Percentiles rank a stretch among this genome's conserved stretches.
phyloP scores from a whole-genome alignment of 2,797 vertebrate species.

The Chrysolophus pictus region DNA sequence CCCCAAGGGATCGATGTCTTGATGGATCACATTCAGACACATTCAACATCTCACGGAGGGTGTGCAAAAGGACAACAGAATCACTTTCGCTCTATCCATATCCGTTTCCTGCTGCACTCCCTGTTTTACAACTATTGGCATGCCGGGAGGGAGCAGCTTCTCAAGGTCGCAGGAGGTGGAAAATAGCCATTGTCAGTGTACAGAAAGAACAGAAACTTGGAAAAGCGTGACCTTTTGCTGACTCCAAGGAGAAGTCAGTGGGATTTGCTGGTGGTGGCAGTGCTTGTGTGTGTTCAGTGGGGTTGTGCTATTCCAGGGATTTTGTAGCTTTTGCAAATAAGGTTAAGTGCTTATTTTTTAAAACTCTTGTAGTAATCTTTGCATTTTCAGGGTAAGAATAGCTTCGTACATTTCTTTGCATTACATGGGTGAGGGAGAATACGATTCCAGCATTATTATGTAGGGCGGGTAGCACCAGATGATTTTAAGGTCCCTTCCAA shows the following conservation, averaged over 20 bases:
- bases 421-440: background rate
- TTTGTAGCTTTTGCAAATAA: background rate
- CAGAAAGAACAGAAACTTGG: constrained; percentile 23
- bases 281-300: fast-evolving
- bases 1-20: constrained; percentile 82
- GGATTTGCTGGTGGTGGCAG: background rate
- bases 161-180: constrained; percentile 82
- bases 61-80: constrained; percentile 84
- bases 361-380: background rate
- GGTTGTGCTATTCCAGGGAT: background rate
- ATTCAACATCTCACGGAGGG: constrained; percentile 81
- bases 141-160: constrained; percentile 61
- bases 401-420: background rate
- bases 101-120: constrained; percentile 80
- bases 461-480: background rate
- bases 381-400: background rate
- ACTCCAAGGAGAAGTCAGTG: background rate
- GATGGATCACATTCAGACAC: constrained; percentile 88
- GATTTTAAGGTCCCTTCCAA: background rate
- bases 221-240: background rate
- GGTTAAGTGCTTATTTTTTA: background rate
- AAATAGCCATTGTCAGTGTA: constrained; percentile 38
- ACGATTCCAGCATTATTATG: fast-evolving
- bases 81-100: constrained; percentile 83
- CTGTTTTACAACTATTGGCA: constrained; percentile 81